Evolutionary conservation across 2,113 vertebrate genomes (phyloP).

Genomic region (Datnioides undecimradiatus): DNA sequence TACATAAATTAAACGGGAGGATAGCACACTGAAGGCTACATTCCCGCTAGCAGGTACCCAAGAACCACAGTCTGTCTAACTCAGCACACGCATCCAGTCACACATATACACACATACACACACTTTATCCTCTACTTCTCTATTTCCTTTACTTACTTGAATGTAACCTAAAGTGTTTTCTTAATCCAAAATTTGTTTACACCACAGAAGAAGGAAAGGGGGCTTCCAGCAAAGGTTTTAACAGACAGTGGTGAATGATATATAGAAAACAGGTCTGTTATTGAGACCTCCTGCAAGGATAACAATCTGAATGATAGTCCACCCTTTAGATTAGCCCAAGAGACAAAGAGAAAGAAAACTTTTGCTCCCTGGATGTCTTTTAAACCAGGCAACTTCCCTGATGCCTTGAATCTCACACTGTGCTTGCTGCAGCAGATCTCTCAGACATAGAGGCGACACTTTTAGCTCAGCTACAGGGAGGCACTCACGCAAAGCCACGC

Average conservation of each 20-base stretch:
- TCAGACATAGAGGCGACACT: constrained; percentile 26
- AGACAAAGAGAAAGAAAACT: constrained; percentile 17
- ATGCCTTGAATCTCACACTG: constrained; percentile 41
- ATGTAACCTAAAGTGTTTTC: constrained; percentile 9
- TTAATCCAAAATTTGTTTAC: constrained; percentile 41
- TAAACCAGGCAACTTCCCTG: constrained; percentile 27
- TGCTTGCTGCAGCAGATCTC: constrained; percentile 42
- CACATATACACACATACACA: background rate
- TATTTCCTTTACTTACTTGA: background rate
- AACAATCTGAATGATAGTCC: constrained; percentile 50
- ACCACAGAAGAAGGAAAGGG: background rate
- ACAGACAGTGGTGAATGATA: constrained; percentile 9
- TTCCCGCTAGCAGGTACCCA: constrained; percentile 17
- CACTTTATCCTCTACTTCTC: background rate
- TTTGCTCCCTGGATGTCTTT: constrained; percentile 13
- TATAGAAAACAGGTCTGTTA: constrained; percentile 39
- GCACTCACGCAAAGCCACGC: constrained; percentile 11
- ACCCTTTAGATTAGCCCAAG: constrained; percentile 21
- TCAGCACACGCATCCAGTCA: background rate
- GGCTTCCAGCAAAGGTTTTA: constrained; percentile 26
- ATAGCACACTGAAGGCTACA: constrained; percentile 32
- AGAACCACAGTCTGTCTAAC: constrained; percentile 12
- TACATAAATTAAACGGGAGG: constrained; percentile 58
- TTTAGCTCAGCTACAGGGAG: constrained; percentile 46
- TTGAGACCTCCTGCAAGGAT: constrained; percentile 39